A percentile compares a stretch with the other conserved stretches of the same genome.
Evolutionary conservation across 2,888 invertebrate genomes (phyloP).

Genomic region (Mallateleia sp.): DNA sequence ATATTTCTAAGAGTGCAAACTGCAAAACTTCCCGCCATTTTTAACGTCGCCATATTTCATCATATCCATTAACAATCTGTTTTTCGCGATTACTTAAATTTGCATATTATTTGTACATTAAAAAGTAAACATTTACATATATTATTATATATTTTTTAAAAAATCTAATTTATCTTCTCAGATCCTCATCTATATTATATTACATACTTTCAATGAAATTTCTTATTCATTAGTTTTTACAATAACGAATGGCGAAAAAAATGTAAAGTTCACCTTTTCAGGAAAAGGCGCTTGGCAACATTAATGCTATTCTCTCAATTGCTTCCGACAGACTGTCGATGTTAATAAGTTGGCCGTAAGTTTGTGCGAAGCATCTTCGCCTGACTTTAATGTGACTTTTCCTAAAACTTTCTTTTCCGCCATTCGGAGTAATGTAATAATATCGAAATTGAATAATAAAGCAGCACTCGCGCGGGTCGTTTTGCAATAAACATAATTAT

Average conservation of each 20-base stretch:
- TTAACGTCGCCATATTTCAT: too few species aligned
- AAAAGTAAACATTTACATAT: too few species aligned
- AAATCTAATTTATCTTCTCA: too few species aligned
- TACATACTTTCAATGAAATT: background rate
- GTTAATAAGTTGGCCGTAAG: constrained; percentile 66
- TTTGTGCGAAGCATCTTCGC: constrained; percentile 68
- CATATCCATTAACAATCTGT: too few species aligned
- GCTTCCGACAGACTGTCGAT: constrained; percentile 75
- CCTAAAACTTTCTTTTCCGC: constrained; percentile 78
- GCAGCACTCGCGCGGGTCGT: background rate
- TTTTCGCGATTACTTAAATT: too few species aligned
- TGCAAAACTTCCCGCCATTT: too few species aligned
- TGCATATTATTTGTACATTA: too few species aligned
- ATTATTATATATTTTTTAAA: too few species aligned
- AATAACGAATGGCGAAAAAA: background rate
- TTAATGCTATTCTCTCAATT: constrained; percentile 67
- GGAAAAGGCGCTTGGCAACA: constrained; percentile 58
- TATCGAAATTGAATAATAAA: constrained; percentile 70
- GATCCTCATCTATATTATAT: too few species aligned
- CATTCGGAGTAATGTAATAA: constrained; percentile 40
- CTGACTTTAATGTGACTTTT: constrained; percentile 73
- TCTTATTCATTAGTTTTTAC: background rate
- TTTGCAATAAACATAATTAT: constrained; percentile 52
- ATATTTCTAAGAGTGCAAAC: too few species aligned
- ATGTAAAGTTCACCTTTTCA: constrained; percentile 59